Evolutionary conservation across 2,797 vertebrate genomes (phyloP), one percentile per base, ranked within the genome.

Genomic region (Fratercula arctica): DNA sequence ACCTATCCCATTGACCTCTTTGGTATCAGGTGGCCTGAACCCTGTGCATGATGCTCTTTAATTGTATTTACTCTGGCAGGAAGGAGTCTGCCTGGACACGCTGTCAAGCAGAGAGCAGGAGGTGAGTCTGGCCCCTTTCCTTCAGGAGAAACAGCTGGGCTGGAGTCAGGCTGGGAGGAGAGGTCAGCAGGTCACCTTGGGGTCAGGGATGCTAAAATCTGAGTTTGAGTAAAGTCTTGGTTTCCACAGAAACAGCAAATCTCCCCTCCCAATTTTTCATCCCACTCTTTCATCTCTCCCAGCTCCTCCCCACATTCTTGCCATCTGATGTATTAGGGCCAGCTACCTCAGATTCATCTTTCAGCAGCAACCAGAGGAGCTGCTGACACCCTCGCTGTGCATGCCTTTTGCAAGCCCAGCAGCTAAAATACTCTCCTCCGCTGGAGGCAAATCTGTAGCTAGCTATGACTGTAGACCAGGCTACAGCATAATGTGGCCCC

Each of bases 121-220:
- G 87, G 77, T 87, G 83, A 94, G 68, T 63, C 86, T 83, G 96
- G 80, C 68, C 68, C 48, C 72, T 70, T 92, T 88, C 73, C 85
- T 90, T 83, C 88, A 80, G 91, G 60, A 96, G 77, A 92, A 89
- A 83, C 91, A 92, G 91, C 95, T 95, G 90, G 88, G 26, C 33
- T 87, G 83, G 51, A 93, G 67, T 59, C 94, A 86, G 91, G 73
- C 91, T 89, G 39, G 60, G 80, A 94, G 60, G 31, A 92, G 74
- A 94, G 95, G 93, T 94, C 94, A 93, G 66, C 33, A 69, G 90
- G 94, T 94, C 94, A 83, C 45, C n/a, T 43, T 74, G 53, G 67
- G 96, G 91, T 95, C 96, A 96, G 80, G 16, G 84, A 87, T 77
- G 84, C 48, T 57, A 94, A 91, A 95, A 54, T 6, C 74, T 80